phyloP scores from a whole-genome alignment of 2,888 invertebrate species.

The Brachyptera putata region DNA sequence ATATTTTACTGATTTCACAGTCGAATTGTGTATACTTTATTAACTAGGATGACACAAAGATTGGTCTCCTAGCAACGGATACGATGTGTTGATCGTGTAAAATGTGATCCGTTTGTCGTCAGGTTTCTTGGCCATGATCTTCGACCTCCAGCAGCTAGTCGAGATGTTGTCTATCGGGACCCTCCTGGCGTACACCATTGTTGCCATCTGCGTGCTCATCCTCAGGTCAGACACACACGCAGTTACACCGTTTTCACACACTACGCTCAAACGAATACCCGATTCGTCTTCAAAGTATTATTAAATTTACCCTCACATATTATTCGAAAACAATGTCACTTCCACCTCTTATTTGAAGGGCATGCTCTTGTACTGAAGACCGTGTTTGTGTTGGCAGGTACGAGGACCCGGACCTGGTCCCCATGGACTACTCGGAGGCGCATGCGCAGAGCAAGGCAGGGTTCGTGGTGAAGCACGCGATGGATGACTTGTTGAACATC shows the following conservation, averaged over 20 bases:
- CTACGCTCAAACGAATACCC: too few relatives aligned
- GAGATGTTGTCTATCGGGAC: slow-evolving; percentile 97
- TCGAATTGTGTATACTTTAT: too few relatives aligned
- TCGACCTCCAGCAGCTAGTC: slow-evolving; percentile 84
- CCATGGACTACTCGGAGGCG: slow-evolving; percentile 10
- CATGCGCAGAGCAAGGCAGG: neutral
- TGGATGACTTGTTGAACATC: slow-evolving; percentile 60
- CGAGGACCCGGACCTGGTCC: slow-evolving; percentile 5
- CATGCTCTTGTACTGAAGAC: too few relatives aligned
- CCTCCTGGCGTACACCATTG: slow-evolving; percentile 84
- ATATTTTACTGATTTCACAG: too few relatives aligned
- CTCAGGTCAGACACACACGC: slow-evolving; percentile 60
- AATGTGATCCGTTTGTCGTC: slow-evolving; percentile 40
- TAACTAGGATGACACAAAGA: too few relatives aligned
- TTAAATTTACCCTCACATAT: too few relatives aligned
- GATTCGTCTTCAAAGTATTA: too few relatives aligned
- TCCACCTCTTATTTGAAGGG: too few relatives aligned
- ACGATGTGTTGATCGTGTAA: too few relatives aligned
- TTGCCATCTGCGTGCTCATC: slow-evolving; percentile 83
- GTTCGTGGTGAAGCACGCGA: neutral
- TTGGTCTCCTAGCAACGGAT: too few relatives aligned
- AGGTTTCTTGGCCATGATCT: slow-evolving; percentile 82
- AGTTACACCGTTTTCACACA: too few relatives aligned
- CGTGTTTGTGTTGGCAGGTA: slow-evolving; percentile 2
- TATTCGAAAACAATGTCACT: too few relatives aligned